phyloP scores from a whole-genome alignment of 2,113 vertebrate genomes.

The Mormyrus iriodes region DNA sequence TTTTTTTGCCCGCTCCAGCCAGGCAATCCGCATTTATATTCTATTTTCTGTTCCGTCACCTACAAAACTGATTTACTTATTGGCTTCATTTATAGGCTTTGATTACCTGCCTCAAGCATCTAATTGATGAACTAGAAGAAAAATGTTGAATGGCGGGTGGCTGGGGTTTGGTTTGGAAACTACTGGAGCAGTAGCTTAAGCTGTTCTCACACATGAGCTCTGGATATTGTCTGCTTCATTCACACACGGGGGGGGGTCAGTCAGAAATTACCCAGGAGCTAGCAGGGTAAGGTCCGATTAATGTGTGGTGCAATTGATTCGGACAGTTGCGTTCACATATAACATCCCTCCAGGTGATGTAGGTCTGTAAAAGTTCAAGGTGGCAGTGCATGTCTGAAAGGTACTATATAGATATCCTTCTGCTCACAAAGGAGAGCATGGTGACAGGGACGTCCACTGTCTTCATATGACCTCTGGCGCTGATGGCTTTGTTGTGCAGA shows the following conservation, averaged over 20 bases:
- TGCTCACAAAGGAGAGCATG: not conserved
- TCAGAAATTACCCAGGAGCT: not conserved
- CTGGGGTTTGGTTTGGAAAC: not conserved
- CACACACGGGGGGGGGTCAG: not conserved
- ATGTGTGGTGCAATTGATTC: not conserved
- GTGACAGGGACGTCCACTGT: not conserved
- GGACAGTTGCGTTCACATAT: not conserved
- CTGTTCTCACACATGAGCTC: not conserved
- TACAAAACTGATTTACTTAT: not conserved
- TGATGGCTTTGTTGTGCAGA: not conserved
- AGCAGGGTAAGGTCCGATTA: not conserved
- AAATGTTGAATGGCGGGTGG: not conserved
- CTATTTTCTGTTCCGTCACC: not conserved
- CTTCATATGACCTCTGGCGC: not conserved
- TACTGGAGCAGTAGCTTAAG: not conserved
- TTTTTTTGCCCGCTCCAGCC: not conserved
- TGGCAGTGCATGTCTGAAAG: not conserved
- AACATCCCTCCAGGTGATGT: not conserved
- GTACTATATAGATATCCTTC: not conserved
- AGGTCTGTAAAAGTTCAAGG: not conserved
- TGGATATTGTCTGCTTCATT: not conserved
- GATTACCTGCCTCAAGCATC: not conserved
- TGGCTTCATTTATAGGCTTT: not conserved
- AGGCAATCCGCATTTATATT: not conserved
- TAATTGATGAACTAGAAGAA: not conserved